Percentiles rank a stretch among this genome's conserved stretches.
These are phyloP conservation scores for Tragelaphus buxtoni DNA, from an alignment of 2,113 vertebrate genomes.

Conservation along the genomic window DNA sequence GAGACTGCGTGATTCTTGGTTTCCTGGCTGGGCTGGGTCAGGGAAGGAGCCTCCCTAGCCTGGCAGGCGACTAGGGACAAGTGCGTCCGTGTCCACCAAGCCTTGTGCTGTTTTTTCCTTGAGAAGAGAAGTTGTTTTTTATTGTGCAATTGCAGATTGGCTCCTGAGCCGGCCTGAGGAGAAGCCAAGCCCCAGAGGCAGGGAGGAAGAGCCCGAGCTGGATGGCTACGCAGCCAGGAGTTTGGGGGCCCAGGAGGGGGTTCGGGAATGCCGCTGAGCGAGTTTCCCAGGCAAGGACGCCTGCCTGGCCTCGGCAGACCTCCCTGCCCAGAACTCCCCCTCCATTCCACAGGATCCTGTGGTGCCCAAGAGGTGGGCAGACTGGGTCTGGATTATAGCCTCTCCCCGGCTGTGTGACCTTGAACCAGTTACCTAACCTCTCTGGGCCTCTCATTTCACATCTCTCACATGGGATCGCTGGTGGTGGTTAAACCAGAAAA, in stretches of 20 bases:
- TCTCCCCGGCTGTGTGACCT: neutral
- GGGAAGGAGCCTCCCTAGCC: neutral
- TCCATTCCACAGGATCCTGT: neutral
- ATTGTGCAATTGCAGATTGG: slow-evolving; percentile 51
- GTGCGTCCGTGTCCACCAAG: neutral
- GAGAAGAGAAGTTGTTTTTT: slow-evolving; percentile 3
- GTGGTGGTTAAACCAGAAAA: neutral
- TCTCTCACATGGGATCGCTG: neutral
- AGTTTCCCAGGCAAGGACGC: neutral
- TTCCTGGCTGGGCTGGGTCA: neutral
- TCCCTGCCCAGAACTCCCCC: neutral
- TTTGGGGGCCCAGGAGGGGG: neutral
- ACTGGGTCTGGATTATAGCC: neutral
- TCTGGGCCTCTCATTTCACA: neutral
- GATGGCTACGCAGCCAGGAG: neutral
- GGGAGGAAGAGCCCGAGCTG: neutral
- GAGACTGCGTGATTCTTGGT: neutral
- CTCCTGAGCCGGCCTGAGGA: neutral
- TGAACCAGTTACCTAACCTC: neutral
- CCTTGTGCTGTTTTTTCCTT: neutral
- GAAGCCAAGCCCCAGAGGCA: slow-evolving; percentile 9
- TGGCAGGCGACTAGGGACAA: neutral
- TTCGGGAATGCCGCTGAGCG: neutral
- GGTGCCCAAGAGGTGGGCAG: neutral
- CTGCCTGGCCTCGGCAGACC: neutral